Base-by-base conservation (phyloP, 2,888 invertebrate genomes). In the Macrophya annulata region DNA sequence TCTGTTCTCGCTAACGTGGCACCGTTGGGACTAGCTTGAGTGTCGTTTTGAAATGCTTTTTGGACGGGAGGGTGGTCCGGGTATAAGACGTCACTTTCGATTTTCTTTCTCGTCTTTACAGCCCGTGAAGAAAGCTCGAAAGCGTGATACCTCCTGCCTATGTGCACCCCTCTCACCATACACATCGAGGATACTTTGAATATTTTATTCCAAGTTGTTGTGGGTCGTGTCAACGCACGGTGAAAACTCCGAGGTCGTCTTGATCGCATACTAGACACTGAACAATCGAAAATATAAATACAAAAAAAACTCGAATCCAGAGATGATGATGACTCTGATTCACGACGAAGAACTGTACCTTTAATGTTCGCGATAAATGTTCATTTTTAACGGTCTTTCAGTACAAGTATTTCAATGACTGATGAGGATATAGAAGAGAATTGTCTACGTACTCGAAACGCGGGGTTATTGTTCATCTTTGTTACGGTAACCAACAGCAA, bases 31-130 rank as follows among this genome's bases (percentile, higher is more conserved):
- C 51, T 9, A 15, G 43, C 59, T 83, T 71, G 59, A 43, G 62
- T n/a, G 59, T 65, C 65, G 51, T 62, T 31, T 45, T n/a, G 21
- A 55, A 71, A 84, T 82, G 40, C 84, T 86, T 86, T 87, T 84
- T 40, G 74, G 21, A 84, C 55, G 17, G 55, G 59, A 3, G 31
- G 31, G 31, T 31, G 31, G 51, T 84, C 86, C 65, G 68, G 85
- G 77, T 62, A 84, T 43, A 43, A 62, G 68, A 84, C 84, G 83
- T 84, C 86, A 84, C 82, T 84, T 83, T 68, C 65, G 59, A 77
- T 82, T 65, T 59, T 85, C 84, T 62, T 84, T 72, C 85, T 51
- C 84, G 84, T 71, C 84, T 76, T 87, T 87, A 77, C 37, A 17
- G 4, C 77, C 55, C 77, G 51, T 48, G 51, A 31, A 31, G 51